phyloP scores from a whole-genome alignment of 1,140 invertebrate species.

The Drosophila kepulauana region DNA sequence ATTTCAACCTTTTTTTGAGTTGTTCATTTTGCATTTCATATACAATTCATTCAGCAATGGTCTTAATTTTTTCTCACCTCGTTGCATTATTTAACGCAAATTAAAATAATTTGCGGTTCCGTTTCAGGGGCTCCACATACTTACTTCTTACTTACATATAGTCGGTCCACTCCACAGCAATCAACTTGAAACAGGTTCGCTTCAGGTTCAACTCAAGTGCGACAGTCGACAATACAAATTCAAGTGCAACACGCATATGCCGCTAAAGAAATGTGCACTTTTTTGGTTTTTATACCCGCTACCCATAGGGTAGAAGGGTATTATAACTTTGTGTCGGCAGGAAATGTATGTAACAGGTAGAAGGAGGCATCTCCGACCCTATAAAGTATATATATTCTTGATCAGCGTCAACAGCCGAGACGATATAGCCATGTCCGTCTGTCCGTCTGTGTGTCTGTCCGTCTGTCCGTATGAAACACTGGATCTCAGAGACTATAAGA shows the following conservation, averaged over 20 bases:
- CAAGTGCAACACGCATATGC: conserved; percentile 79
- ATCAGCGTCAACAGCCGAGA: too few relatives aligned
- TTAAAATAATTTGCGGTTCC: conserved; percentile 84
- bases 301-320: too few relatives aligned
- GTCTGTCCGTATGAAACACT: too few relatives aligned
- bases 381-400: too few relatives aligned
- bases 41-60: conserved; percentile 59
- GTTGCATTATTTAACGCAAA: conserved; percentile 84
- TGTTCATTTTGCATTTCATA: conserved; percentile 20
- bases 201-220: conserved; percentile 67
- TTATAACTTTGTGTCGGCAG: too few relatives aligned
- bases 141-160: conserved; percentile 24
- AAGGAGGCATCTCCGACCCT: too few relatives aligned
- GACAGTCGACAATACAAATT: conserved; percentile 75
- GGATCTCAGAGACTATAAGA: too few relatives aligned
- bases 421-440: too few relatives aligned
- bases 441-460: too few relatives aligned
- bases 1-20: not conserved
- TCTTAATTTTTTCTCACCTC: conserved; percentile 84
- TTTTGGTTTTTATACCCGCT: not conserved
- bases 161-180: conserved; percentile 36
- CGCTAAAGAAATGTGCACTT: conserved; percentile 52
- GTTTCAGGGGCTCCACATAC: conserved; percentile 62
- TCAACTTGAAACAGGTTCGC: conserved; percentile 74
- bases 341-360: too few relatives aligned